phyloP scores from a whole-genome alignment of 2,888 invertebrate genomes.

The Cryptosula pallasiana region DNA sequence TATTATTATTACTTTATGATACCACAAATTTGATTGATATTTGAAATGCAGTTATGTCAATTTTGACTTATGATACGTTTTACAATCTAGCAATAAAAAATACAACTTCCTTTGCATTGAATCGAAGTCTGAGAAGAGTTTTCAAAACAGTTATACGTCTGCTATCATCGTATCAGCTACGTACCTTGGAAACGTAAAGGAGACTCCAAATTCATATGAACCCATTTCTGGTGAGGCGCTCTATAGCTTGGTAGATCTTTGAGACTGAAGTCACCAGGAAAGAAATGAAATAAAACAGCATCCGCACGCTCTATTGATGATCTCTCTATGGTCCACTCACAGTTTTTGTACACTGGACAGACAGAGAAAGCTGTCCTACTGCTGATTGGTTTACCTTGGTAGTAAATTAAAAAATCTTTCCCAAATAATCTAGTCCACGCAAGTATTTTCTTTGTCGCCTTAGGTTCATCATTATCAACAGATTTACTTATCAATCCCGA shows the following conservation, averaged over 20 bases:
- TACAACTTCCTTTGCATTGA: too few relatives aligned
- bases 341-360: neutral
- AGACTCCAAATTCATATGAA: neutral
- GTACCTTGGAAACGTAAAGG: neutral
- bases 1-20: too few relatives aligned
- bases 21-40: too few relatives aligned
- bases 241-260: neutral
- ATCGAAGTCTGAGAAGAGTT: too few relatives aligned
- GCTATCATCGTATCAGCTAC: too few relatives aligned
- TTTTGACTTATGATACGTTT: too few relatives aligned
- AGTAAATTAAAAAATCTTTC: neutral
- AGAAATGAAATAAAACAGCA: slow-evolving; percentile 10
- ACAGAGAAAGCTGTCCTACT: neutral
- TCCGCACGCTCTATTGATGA: neutral
- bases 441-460: neutral
- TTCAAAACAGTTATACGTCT: too few relatives aligned
- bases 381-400: neutral
- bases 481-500: too few relatives aligned
- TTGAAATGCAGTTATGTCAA: too few relatives aligned
- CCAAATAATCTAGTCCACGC: neutral
- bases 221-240: neutral
- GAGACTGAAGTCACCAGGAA: neutral
- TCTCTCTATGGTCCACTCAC: neutral
- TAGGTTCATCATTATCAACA: too few relatives aligned
- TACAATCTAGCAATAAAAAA: too few relatives aligned